Evolutionary conservation across 1,140 invertebrate genomes (phyloP), one percentile per base, ranked within the genome.

Genomic region (Agrilus planipennis): DNA sequence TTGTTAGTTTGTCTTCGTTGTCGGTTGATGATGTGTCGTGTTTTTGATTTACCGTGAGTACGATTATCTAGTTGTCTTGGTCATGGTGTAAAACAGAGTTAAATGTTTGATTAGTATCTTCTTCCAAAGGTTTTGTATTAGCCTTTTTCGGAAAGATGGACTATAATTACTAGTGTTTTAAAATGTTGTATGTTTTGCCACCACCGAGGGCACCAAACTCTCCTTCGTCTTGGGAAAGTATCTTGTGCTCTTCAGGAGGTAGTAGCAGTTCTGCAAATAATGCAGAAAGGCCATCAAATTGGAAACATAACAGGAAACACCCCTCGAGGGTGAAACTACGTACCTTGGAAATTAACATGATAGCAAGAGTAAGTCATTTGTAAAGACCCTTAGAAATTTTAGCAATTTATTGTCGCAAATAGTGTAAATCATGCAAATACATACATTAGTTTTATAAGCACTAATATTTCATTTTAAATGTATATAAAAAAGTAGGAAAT

Each of bases 151-250:
- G 16, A 30, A 39, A 39, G 22, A 20, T 9, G 27, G 27, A 35
- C 12, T 15, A n/a, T n/a, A n/a, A n/a, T n/a, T 14, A 36, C 10
- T 36, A 29, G 40, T 43, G 43, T n/a, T 25, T 40, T 16, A 53
- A 37, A 25, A 64, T 69, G 63, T 57, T 68, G 49, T 68, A 67
- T 51, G 58, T 67, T 34, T 45, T 69, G 44, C 63, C 66, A 23
- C 65, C 68, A 30, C 64, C 68, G 34, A 60, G 61, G 28, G 60
- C 62, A 29, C 62, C 65, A 11, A 61, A 63, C 32, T 65, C 70
- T 39, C 68, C 69, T 31, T 67, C 64, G 1, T 64, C 65, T n/a
- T 71, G 68, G 69, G 56, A 57, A 39, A 58, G 54, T 44, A 56
- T 54, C 27, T 40, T 58, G 40, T 54, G 52, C 23, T 19, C 46